Evolutionary conservation across 2,888 invertebrate species (phyloP), one percentile per base, ranked within the genome.

Genomic region (Strigamia maritima): DNA sequence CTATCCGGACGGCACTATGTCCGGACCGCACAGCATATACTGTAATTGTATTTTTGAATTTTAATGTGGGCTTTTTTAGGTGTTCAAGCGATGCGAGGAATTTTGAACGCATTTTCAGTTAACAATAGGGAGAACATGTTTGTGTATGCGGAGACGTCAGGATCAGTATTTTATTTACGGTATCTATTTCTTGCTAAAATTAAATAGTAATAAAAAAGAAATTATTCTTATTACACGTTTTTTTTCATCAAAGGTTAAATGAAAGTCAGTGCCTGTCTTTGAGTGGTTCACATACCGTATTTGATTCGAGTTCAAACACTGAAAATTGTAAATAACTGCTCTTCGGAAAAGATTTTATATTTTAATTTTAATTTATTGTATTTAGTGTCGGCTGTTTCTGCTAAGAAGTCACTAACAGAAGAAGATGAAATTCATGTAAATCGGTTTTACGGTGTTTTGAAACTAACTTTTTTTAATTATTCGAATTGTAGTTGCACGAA

Each of bases 71-170:
- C 31, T 6, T 28, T 31, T 44, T 49, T 8, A 75, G 86, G 86
- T 54, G 81, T 87, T 70, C 88, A 90, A 84, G 91, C 91, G 2
- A 85, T 93, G 76, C 89, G 90, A 82, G 88, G 89, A 22, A 90
- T 91, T 10, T 86, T 93, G 35, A 90, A 90, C 83, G 89, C 91
- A 79, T 91, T 93, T 83, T 90, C 91, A 1, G 92, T 93, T 0
- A 89, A 88, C 82, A 93, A 93, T 83, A 87, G 92, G 60, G 90
- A 87, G 81, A 92, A 93, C 85, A 92, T 93, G 92, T 93, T 92
- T 86, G 92, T 93, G 16, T 91, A 92, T 83, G 89, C 90, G 83
- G 92, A 92, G 31, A 79, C 49, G 28, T 54, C 83, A 16, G 83
- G 82, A 10, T 83, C 84, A 80, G 85, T 86, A 31, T 86, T 84